These are phyloP conservation scores for Halictus quadricinctus DNA, from an alignment of 2,888 invertebrate species.

Conservation along the genomic window DNA sequence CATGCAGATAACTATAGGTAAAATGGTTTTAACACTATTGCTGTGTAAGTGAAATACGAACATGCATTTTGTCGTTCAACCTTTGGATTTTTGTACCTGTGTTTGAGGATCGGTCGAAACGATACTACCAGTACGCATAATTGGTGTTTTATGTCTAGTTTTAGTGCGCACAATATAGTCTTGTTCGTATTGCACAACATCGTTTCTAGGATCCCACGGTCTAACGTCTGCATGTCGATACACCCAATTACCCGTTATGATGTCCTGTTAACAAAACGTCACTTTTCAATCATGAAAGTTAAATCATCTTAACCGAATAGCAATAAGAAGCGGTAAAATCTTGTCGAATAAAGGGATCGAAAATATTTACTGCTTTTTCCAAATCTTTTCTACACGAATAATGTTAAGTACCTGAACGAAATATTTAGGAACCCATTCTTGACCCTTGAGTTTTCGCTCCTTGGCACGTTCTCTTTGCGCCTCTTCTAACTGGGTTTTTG, in stretches of 20 bases:
- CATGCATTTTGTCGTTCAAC: slow-evolving; percentile 12
- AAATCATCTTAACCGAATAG: not conserved
- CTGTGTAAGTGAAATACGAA: not conserved
- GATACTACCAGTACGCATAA: slow-evolving; percentile 88
- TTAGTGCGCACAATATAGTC: slow-evolving; percentile 91
- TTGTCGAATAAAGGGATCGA: not conserved
- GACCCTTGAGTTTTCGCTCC: slow-evolving; percentile 86
- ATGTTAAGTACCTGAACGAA: slow-evolving; percentile 85
- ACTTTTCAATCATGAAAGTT: not conserved
- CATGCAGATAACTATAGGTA: slow-evolving; percentile 11
- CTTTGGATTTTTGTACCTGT: slow-evolving; percentile 75
- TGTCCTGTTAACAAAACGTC: slow-evolving; percentile 74
- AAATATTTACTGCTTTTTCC: not conserved
- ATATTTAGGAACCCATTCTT: slow-evolving; percentile 89
- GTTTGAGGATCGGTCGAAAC: slow-evolving; percentile 86
- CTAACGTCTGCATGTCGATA: slow-evolving; percentile 91
- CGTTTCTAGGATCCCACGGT: slow-evolving; percentile 95
- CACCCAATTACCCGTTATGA: slow-evolving; percentile 86
- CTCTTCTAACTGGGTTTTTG: slow-evolving; percentile 95
- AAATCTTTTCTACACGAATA: not conserved
- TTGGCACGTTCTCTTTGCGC: slow-evolving; percentile 90
- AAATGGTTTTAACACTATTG: slow-evolving; percentile 36
- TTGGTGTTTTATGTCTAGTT: slow-evolving; percentile 89
- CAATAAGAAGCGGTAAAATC: slow-evolving; percentile 1
- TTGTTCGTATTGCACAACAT: slow-evolving; percentile 93